phyloP scores from a whole-genome alignment of 2,797 vertebrate species.

The Nothura maculosa region DNA sequence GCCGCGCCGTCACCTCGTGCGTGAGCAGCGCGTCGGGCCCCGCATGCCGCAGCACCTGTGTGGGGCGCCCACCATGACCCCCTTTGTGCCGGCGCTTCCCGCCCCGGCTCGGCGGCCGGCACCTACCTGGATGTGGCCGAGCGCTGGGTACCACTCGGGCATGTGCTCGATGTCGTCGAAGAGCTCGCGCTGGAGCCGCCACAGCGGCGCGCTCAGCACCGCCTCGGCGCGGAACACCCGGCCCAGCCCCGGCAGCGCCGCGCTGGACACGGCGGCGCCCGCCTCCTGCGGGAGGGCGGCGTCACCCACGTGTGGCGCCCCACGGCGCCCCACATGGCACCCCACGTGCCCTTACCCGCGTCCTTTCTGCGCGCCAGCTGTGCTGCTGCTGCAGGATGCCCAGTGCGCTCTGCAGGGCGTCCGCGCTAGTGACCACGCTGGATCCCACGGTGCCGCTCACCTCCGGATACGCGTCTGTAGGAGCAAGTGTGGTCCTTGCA shows the following conservation, averaged over 20 bases:
- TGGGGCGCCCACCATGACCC: too few relatives aligned
- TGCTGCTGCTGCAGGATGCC: slow-evolving; percentile 78
- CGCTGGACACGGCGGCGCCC: slow-evolving; percentile 80
- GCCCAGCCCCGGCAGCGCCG: slow-evolving; percentile 73
- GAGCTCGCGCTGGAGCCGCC: slow-evolving; percentile 80
- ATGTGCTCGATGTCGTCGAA: slow-evolving; percentile 86
- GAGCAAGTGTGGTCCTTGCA: not conserved
- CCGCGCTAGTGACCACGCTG: not conserved
- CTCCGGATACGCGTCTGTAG: not conserved
- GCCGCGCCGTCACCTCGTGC: slow-evolving; percentile 82
- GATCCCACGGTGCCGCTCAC: not conserved
- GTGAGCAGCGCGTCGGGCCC: slow-evolving; percentile 84
- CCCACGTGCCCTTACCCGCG: too few relatives aligned
- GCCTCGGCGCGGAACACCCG: slow-evolving; percentile 86
- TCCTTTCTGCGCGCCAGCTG: slow-evolving; percentile 79
- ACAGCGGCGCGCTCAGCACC: slow-evolving; percentile 78
- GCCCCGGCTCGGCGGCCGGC: too few relatives aligned
- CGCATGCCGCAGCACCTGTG: slow-evolving; percentile 82
- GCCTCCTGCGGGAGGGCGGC: slow-evolving; percentile 66
- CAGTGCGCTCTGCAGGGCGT: slow-evolving; percentile 81
- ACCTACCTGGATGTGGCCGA: slow-evolving; percentile 84
- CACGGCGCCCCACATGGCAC: too few relatives aligned
- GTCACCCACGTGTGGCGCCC: too few relatives aligned
- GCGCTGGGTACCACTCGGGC: slow-evolving; percentile 86
- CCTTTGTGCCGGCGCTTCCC: too few relatives aligned